These are phyloP conservation scores for Microctonus aethiopoides DNA, from an alignment of 2,888 invertebrate species.

Conservation along the genomic window DNA sequence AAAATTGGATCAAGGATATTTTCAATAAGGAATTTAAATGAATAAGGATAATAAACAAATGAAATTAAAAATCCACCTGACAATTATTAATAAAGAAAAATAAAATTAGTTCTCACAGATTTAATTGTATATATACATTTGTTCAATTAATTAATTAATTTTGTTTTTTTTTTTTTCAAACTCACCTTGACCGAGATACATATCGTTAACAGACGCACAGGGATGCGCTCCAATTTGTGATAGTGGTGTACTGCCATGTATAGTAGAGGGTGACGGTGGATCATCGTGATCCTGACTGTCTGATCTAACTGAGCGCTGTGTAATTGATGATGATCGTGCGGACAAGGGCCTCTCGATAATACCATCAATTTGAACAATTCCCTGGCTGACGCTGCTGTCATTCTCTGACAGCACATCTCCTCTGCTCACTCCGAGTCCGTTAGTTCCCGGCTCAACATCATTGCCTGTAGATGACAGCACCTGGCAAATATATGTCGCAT, in stretches of 20 bases:
- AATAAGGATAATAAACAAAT: neutral
- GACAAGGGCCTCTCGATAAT: conserved; percentile 59
- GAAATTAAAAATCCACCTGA: conserved; percentile 45
- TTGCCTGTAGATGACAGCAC: conserved; percentile 70
- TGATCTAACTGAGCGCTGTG: conserved; percentile 59
- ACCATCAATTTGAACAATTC: conserved; percentile 55
- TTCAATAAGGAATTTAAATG: neutral
- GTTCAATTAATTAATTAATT: neutral
- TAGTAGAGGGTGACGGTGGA: conserved; percentile 68
- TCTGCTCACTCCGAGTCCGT: conserved; percentile 68
- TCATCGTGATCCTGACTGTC: conserved; percentile 61
- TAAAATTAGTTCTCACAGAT: too few relatives aligned
- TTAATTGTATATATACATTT: neutral
- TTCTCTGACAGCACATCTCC: conserved; percentile 63
- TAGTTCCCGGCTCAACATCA: conserved; percentile 68
- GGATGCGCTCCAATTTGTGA: conserved; percentile 85
- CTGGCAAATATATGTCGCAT: conserved; percentile 69
- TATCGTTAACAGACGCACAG: conserved; percentile 70
- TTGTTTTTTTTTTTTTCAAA: neutral
- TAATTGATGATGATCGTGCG: conserved; percentile 59
- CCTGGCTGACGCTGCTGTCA: conserved; percentile 51
- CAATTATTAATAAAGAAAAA: conserved; percentile 52
- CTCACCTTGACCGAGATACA: conserved; percentile 68
- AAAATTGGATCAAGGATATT: neutral
- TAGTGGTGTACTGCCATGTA: conserved; percentile 88